These are phyloP conservation scores for Oreohelix idahoensis DNA, from an alignment of 1,140 invertebrate species.

Conservation along the genomic window DNA sequence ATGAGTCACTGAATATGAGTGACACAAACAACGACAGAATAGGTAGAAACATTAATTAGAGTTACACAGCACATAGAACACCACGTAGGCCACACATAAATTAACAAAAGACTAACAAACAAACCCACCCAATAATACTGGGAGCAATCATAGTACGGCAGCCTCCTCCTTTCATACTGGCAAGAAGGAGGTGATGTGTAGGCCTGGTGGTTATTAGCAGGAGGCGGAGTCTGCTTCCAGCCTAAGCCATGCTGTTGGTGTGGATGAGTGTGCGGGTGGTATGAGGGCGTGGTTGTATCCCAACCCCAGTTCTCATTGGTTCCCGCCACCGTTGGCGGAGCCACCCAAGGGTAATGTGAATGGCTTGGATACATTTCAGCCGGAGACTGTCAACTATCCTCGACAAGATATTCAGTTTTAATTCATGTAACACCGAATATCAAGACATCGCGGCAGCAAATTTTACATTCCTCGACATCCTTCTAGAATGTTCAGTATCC, in stretches of 20 bases:
- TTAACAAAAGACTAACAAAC: no score
- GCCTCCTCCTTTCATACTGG: constrained; percentile 20
- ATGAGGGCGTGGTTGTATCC: not conserved
- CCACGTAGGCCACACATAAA: no score
- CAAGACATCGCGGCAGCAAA: not conserved
- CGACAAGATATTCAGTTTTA: not conserved
- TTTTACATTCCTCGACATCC: no score
- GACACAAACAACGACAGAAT: no score
- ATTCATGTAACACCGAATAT: not conserved
- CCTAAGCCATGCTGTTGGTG: constrained; percentile 13
- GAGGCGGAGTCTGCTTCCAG: constrained; percentile 25
- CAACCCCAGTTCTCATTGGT: constrained; percentile 28
- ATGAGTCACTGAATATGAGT: no score
- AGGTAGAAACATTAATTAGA: no score
- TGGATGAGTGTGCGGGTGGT: constrained; percentile 14
- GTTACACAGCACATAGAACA: no score
- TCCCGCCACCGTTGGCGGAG: not conserved
- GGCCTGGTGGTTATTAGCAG: not conserved
- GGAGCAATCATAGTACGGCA: constrained; percentile 23
- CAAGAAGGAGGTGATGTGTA: constrained; percentile 19
- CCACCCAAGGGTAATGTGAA: constrained; percentile 24
- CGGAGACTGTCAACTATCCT: not conserved
- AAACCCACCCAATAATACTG: constrained; percentile 35
- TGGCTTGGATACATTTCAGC: constrained; percentile 24
- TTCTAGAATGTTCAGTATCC: no score